Conservation (phyloP, 2,113 vertebrate genomes). For the Gadus chalcogrammus region DNA sequence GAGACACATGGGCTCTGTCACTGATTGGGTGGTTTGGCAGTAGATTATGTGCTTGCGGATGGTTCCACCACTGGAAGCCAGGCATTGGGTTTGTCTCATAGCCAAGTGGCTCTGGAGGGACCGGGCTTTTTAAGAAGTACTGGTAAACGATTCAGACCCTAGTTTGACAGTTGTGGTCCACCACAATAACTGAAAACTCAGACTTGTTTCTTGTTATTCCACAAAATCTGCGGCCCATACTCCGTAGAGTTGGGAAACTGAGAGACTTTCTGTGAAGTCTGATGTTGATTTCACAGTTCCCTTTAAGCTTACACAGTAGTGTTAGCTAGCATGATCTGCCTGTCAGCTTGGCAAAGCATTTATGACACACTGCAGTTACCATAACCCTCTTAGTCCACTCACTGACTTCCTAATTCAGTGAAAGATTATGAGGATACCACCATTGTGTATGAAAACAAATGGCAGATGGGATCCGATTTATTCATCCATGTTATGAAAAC, state of each 20-base stretch:
- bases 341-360: neutral
- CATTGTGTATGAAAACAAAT: no score
- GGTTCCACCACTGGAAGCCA: conserved; percentile 17
- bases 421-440: no score
- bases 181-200: conserved; percentile 23
- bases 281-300: neutral
- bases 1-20: neutral
- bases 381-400: neutral
- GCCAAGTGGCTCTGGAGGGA: conserved; percentile 28
- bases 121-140: conserved; percentile 12
- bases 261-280: neutral
- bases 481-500: no score
- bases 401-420: neutral
- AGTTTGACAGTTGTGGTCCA: conserved; percentile 14
- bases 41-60: conserved; percentile 6
- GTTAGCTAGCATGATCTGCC: neutral
- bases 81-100: conserved; percentile 31
- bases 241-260: neutral
- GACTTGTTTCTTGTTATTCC: neutral
- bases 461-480: no score
- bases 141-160: neutral
- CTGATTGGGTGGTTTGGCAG: conserved; percentile 8
- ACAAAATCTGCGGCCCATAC: neutral
- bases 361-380: conserved; percentile 1
- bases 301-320: neutral